These are phyloP conservation scores for Apocheima hispidaria DNA, from an alignment of 2,888 invertebrate species.

Conservation along the genomic window DNA sequence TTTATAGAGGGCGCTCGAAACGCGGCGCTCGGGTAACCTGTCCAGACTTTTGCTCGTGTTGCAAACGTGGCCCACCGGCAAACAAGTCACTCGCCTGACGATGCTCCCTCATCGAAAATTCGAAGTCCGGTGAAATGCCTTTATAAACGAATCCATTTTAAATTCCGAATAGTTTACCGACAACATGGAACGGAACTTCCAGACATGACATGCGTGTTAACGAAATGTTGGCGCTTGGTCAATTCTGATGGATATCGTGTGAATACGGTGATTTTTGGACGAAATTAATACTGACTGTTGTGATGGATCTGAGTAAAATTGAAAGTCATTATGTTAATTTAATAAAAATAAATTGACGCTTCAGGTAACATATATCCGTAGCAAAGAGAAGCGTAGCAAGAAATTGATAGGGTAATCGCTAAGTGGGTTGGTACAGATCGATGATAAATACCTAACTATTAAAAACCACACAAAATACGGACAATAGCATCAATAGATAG, in stretches of 20 bases:
- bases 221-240: conserved; percentile 77
- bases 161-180: conserved; percentile 80
- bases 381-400: no score
- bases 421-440: no score
- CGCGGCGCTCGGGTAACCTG: conserved; percentile 78
- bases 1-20: conserved; percentile 78
- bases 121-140: conserved; percentile 80
- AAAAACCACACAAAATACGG: no score
- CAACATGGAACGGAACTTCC: conserved; percentile 76
- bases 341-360: no score
- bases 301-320: background rate
- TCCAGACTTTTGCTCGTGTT: conserved; percentile 80
- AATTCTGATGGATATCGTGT: conserved; percentile 68
- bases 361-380: no score
- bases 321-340: no score
- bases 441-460: no score
- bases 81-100: conserved; percentile 85
- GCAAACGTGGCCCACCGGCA: conserved; percentile 71
- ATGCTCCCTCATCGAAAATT: conserved; percentile 80
- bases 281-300: conserved; percentile 57
- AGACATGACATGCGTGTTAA: conserved; percentile 84
- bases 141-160: conserved; percentile 83
- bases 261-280: conserved; percentile 59
- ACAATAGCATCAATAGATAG: no score
- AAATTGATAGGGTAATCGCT: no score